Conservation (phyloP, 2,888 invertebrate species). For the Lepidocyrtinus sp. region DNA sequence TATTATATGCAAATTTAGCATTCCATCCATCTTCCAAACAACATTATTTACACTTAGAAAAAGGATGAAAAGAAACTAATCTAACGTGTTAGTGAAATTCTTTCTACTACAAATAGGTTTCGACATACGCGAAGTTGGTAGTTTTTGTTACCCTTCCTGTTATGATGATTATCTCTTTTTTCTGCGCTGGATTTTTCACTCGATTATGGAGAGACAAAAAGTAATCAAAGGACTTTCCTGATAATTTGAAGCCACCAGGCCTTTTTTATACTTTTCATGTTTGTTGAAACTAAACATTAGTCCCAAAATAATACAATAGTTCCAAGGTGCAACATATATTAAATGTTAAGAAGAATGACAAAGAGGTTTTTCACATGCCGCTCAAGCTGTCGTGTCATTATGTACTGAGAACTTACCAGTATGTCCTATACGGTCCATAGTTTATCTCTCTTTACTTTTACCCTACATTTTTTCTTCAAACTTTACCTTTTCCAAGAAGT, state of each 20-base stretch:
- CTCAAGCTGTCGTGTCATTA: conserved; percentile 18
- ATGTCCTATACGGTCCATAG: background rate
- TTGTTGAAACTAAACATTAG: background rate
- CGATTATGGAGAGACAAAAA: conserved; percentile 1
- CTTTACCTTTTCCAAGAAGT: conserved; percentile 9
- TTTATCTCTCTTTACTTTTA: conserved; percentile 14
- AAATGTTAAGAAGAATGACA: conserved; percentile 8
- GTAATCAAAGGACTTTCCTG: conserved; percentile 5
- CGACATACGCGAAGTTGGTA: background rate
- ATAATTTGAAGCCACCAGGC: background rate
- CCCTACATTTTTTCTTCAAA: conserved; percentile 3
- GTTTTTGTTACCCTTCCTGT: background rate
- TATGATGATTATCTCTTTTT: background rate
- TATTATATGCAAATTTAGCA: conserved; percentile 10
- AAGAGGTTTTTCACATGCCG: conserved; percentile 15
- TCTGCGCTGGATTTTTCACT: background rate
- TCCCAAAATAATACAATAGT: no score
- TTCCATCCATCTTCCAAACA: background rate
- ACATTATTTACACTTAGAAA: no score
- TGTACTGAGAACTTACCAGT: conserved; percentile 6
- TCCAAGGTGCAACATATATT: background rate
- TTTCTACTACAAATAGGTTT: background rate
- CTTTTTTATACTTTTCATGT: background rate
- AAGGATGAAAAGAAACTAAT: background rate
- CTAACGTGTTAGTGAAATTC: conserved; percentile 1